Percentiles rank a stretch among this genome's conserved stretches.
Conservation (phyloP, 2,888 invertebrate species). For the Papilio demoleus region DNA sequence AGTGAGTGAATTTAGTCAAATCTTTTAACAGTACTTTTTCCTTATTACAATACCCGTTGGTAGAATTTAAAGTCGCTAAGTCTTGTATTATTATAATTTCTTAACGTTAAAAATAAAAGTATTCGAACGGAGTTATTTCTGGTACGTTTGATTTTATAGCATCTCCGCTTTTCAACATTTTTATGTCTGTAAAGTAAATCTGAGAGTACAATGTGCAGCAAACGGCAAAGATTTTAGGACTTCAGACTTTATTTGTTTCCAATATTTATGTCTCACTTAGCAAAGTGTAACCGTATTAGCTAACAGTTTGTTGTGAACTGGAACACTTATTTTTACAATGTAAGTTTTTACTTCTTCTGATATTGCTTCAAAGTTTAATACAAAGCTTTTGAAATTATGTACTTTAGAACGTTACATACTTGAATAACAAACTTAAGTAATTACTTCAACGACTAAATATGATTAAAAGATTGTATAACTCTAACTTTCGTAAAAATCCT, state of each 20-base stretch:
- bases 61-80: too few species aligned
- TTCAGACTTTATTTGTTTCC: slow-evolving; percentile 41
- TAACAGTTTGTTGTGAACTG: slow-evolving; percentile 23
- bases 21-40: too few species aligned
- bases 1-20: too few species aligned
- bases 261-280: slow-evolving; percentile 41
- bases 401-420: too few species aligned
- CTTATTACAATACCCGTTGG: too few species aligned
- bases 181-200: slow-evolving; percentile 26
- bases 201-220: slow-evolving; percentile 38
- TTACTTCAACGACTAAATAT: too few species aligned
- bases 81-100: too few species aligned
- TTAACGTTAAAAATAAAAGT: not conserved
- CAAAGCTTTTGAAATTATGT: too few species aligned
- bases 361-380: slow-evolving; percentile 6
- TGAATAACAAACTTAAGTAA: too few species aligned
- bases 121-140: not conserved
- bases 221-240: slow-evolving; percentile 38
- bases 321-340: slow-evolving; percentile 29
- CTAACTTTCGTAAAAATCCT: too few species aligned
- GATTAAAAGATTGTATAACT: too few species aligned
- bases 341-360: slow-evolving; percentile 26
- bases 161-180: slow-evolving; percentile 23
- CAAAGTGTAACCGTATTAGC: slow-evolving; percentile 36
- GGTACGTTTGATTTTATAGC: slow-evolving; percentile 27